phyloP scores from a whole-genome alignment of 1,140 invertebrate genomes.

The Calycopis cecrops region DNA sequence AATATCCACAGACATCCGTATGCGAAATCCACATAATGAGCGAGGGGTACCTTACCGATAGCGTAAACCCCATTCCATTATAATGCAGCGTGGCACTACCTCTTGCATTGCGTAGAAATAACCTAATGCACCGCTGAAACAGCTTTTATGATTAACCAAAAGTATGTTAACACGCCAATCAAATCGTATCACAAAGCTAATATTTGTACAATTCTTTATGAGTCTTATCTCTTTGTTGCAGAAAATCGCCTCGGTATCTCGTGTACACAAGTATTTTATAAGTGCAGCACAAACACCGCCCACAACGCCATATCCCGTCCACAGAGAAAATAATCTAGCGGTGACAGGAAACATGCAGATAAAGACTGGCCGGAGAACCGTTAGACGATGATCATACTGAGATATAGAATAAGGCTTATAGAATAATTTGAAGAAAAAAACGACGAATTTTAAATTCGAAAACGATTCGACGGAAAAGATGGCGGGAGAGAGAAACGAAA shows the following conservation, averaged over 20 bases:
- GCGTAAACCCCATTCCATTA: too few species aligned
- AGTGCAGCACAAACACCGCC: conserved; percentile 62
- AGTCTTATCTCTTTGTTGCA: conserved; percentile 57
- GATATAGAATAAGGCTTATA: conserved; percentile 10
- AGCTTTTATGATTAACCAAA: too few species aligned
- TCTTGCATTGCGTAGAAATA: too few species aligned
- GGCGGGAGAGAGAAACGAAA: neutral
- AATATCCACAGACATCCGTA: too few species aligned
- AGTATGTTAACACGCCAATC: neutral
- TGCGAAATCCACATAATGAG: too few species aligned
- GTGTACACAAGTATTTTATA: conserved; percentile 66
- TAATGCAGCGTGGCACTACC: too few species aligned
- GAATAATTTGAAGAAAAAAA: neutral
- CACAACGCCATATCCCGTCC: conserved; percentile 55
- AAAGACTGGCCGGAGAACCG: conserved; percentile 41
- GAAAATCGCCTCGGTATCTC: conserved; percentile 65
- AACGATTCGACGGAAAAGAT: neutral
- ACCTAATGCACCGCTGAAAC: too few species aligned
- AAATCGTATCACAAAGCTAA: conserved; percentile 4
- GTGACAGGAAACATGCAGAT: conserved; percentile 58
- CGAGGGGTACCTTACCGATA: too few species aligned
- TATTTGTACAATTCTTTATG: neutral
- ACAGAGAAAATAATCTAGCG: conserved; percentile 65
- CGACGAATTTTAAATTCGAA: neutral
- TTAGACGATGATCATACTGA: conserved; percentile 31